Percentiles rank a stretch among this genome's conserved stretches.
phyloP scores from a whole-genome alignment of 1,140 invertebrate genomes.

The Ceratina calcarata region DNA sequence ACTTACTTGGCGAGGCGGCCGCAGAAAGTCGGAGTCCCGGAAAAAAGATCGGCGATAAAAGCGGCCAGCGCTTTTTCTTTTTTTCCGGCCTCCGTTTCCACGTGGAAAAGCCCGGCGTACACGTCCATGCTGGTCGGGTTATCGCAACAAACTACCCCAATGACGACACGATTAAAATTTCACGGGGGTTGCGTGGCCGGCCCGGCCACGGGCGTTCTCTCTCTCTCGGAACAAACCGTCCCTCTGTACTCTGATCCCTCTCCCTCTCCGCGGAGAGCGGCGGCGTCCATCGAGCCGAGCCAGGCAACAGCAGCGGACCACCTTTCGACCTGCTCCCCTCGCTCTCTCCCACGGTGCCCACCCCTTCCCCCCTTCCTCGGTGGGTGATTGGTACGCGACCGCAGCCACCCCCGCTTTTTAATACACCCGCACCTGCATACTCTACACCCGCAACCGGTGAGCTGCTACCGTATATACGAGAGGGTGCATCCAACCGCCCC shows the following conservation, averaged over 20 bases:
- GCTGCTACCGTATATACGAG: slow-evolving; percentile 54
- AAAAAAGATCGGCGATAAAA: slow-evolving; percentile 18
- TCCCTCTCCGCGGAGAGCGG: slow-evolving; percentile 31
- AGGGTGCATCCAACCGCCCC: slow-evolving; percentile 40
- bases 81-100: neutral
- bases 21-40: neutral
- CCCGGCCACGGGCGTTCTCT: slow-evolving; percentile 45
- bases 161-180: slow-evolving; percentile 77
- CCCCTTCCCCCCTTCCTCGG: slow-evolving; percentile 61
- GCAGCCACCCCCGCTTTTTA: slow-evolving; percentile 75
- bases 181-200: slow-evolving; percentile 70
- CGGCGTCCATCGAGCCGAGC: slow-evolving; percentile 58
- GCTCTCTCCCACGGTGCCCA: slow-evolving; percentile 50
- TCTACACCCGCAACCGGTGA: slow-evolving; percentile 63
- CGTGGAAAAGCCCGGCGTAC: slow-evolving; percentile 60
- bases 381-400: slow-evolving; percentile 75
- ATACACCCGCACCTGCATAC: slow-evolving; percentile 74
- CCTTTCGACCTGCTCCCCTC: slow-evolving; percentile 30
- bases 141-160: slow-evolving; percentile 77
- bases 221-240: slow-evolving; percentile 65
- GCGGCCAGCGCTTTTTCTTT: neutral
- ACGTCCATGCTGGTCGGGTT: slow-evolving; percentile 69
- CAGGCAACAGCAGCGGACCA: slow-evolving; percentile 29
- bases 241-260: slow-evolving; percentile 67
- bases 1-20: no score